These are phyloP conservation scores for Cephalopholis sonnerati DNA, from an alignment of 2,113 vertebrate species.

Conservation along the genomic window DNA sequence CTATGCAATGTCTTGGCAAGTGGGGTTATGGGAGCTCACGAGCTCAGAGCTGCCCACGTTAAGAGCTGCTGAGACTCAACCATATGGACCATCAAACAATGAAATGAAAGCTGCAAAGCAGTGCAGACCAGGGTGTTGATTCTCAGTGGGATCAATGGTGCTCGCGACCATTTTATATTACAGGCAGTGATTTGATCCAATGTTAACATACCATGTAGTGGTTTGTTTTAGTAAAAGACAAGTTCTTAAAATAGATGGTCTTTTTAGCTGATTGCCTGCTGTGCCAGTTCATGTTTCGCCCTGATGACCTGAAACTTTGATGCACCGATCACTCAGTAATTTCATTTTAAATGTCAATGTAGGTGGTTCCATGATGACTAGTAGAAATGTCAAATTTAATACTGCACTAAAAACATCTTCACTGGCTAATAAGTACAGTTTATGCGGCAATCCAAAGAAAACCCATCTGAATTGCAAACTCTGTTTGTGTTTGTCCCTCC, in stretches of 20 bases:
- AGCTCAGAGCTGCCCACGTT: background rate
- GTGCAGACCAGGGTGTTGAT: conserved; percentile 6
- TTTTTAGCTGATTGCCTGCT: conserved; percentile 12
- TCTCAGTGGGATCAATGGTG: background rate
- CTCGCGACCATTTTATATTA: background rate
- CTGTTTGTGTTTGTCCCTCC: conserved; percentile 14
- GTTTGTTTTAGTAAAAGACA: background rate
- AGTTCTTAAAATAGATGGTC: background rate
- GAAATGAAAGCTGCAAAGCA: conserved; percentile 8
- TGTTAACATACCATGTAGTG: background rate
- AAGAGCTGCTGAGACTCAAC: conserved; percentile 15
- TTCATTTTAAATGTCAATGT: conserved; percentile 35
- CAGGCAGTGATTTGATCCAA: background rate
- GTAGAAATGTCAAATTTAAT: conserved; percentile 45
- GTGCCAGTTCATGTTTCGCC: background rate
- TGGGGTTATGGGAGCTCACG: background rate
- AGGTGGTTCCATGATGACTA: conserved; percentile 7
- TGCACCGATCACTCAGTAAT: conserved; percentile 7
- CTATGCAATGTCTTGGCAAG: conserved; percentile 17
- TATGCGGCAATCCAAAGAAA: conserved; percentile 18
- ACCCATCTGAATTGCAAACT: conserved; percentile 41
- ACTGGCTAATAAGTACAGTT: background rate
- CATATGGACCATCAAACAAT: conserved; percentile 32
- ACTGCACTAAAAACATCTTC: conserved; percentile 10
- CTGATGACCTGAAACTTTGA: conserved; percentile 1